Evolutionary conservation across 2,797 vertebrate genomes (phyloP).

Genomic region (Leontopithecus rosalia): DNA sequence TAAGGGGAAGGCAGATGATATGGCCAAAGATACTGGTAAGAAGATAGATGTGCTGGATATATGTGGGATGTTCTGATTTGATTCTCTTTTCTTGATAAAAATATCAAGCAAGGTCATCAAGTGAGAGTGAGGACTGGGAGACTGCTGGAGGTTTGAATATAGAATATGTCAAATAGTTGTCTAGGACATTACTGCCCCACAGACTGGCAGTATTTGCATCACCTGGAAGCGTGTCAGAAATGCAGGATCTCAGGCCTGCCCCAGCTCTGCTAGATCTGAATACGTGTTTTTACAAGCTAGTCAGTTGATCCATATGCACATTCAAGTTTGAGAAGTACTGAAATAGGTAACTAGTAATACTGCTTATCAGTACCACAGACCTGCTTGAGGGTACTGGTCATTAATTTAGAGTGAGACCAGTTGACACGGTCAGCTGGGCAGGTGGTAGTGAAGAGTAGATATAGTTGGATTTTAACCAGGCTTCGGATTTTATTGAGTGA

Average conservation of each 20-base stretch:
- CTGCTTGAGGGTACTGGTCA: neutral
- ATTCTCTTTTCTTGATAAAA: neutral
- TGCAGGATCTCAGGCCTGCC: neutral
- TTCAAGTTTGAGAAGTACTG: neutral
- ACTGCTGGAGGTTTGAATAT: neutral
- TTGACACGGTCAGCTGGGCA: neutral
- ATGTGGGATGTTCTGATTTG: neutral
- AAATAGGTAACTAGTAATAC: neutral
- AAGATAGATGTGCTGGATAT: neutral
- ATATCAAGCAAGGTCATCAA: neutral
- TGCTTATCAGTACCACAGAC: neutral
- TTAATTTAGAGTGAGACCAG: neutral
- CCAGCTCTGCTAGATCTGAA: neutral
- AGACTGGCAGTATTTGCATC: neutral
- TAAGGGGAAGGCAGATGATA: neutral
- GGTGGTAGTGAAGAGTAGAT: neutral
- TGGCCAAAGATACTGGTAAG: neutral
- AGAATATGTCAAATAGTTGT: neutral
- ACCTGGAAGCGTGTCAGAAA: neutral
- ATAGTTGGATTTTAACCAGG: neutral
- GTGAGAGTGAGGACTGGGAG: neutral
- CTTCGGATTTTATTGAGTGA: neutral
- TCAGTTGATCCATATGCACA: neutral
- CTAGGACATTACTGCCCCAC: neutral
- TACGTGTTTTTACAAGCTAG: neutral